Evolutionary conservation across 2,888 invertebrate genomes (phyloP).

Genomic region (Apamea anceps): DNA sequence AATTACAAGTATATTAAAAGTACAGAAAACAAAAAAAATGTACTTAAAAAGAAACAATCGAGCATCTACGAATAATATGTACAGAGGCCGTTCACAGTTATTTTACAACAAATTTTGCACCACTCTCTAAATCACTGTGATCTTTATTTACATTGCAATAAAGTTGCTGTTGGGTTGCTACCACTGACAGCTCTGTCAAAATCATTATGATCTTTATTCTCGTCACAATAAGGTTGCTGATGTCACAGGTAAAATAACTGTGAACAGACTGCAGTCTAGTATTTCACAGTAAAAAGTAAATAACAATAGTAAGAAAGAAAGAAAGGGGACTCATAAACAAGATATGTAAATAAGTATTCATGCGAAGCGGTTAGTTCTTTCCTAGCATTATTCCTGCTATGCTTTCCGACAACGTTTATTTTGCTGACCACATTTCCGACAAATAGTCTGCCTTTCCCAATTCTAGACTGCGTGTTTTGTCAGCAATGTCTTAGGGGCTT

Average conservation of each 20-base stretch:
- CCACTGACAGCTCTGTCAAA: no score
- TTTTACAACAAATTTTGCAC: no score
- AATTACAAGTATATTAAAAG: no score
- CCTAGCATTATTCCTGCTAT: conserved; percentile 19
- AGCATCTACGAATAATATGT: no score
- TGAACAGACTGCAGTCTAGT: background rate
- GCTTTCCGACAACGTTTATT: conserved; percentile 18
- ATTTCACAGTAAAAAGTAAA: conserved; percentile 8
- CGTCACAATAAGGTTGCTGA: no score
- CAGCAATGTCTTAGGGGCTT: background rate
- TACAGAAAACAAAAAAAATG: no score
- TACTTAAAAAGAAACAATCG: background rate
- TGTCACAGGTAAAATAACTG: background rate
- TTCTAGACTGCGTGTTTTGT: background rate
- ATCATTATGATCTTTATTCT: no score
- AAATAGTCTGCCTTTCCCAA: background rate
- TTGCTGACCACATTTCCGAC: background rate
- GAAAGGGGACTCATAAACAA: conserved; percentile 33
- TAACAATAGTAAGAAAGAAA: conserved; percentile 11
- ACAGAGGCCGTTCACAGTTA: no score
- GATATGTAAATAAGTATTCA: conserved; percentile 38
- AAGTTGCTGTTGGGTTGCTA: no score
- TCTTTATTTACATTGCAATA: no score
- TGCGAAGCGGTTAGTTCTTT: conserved; percentile 21
- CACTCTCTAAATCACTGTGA: no score